A percentile compares a stretch with the other conserved stretches of the same genome.
These are phyloP conservation scores for Planococcus citri DNA, from an alignment of 1,140 invertebrate genomes.

Conservation along the genomic window DNA sequence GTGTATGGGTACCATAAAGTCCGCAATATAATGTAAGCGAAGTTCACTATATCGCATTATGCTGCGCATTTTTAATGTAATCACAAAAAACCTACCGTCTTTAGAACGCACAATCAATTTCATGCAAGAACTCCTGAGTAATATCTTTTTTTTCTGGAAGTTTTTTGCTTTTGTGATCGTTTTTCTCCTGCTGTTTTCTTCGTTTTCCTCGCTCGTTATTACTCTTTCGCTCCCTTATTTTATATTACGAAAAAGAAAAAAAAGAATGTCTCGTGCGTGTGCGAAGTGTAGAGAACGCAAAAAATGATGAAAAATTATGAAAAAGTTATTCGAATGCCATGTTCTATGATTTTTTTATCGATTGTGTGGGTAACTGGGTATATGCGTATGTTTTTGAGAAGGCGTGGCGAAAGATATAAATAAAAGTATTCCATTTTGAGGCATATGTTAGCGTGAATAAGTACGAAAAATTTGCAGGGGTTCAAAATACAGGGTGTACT, in stretches of 20 bases:
- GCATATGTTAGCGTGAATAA: not conserved
- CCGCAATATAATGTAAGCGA: conserved; percentile 12
- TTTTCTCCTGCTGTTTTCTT: not conserved
- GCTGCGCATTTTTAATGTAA: conserved; percentile 20
- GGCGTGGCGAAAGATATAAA: conserved; percentile 9
- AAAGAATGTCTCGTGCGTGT: not conserved
- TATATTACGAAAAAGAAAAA: not conserved
- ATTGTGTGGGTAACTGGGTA: too few relatives aligned
- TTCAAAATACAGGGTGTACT: too few relatives aligned
- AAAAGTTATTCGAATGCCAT: too few relatives aligned
- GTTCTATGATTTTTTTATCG: too few relatives aligned
- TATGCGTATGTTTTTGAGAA: not conserved
- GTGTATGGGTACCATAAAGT: conserved; percentile 1
- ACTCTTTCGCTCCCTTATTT: not conserved
- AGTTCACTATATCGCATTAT: conserved; percentile 14
- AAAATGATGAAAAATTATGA: too few relatives aligned
- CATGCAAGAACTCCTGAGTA: conserved; percentile 15
- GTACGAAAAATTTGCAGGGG: too few relatives aligned
- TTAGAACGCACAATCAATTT: conserved; percentile 12
- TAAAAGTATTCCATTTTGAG: not conserved
- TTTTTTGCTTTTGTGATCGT: conserved; percentile 11
- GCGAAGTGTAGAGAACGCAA: not conserved
- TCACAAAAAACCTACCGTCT: conserved; percentile 14
- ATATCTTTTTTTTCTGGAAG: not conserved
- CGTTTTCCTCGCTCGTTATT: not conserved